Evolutionary conservation across 2,797 vertebrate genomes (phyloP).

Genomic region (Coracias cyanogaster): DNA sequence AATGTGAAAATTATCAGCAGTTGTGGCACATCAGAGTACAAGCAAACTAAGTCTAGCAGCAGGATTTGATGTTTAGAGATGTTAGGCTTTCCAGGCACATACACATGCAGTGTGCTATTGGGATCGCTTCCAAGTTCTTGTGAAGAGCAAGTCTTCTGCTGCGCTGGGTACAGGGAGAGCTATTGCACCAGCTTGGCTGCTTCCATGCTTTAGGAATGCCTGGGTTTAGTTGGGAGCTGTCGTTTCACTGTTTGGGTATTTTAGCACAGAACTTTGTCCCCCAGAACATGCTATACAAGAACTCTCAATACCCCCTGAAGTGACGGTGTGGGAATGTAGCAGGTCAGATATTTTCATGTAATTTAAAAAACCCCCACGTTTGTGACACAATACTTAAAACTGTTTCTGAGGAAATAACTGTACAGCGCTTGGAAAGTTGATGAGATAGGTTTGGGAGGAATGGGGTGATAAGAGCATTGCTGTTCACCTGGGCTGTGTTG

Average conservation of each 20-base stretch:
- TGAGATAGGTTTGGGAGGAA: background rate
- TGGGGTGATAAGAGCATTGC: accelerated
- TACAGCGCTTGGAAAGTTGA: background rate
- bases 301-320: background rate
- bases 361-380: background rate
- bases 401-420: background rate
- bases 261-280: background rate
- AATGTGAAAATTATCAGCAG: background rate
- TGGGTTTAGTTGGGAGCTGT: background rate
- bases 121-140: background rate
- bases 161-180: background rate
- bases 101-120: background rate
- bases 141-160: background rate
- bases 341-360: background rate
- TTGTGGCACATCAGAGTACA: background rate
- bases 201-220: background rate
- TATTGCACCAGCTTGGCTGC: background rate
- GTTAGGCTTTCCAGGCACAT: background rate
- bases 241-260: background rate
- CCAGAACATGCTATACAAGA: background rate
- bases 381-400: background rate
- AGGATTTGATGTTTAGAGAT: background rate
- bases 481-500: background rate
- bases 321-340: background rate
- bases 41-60: background rate